These are phyloP conservation scores for Hippocampus barbouri DNA, from an alignment of 2,113 vertebrate genomes.

Conservation along the genomic window DNA sequence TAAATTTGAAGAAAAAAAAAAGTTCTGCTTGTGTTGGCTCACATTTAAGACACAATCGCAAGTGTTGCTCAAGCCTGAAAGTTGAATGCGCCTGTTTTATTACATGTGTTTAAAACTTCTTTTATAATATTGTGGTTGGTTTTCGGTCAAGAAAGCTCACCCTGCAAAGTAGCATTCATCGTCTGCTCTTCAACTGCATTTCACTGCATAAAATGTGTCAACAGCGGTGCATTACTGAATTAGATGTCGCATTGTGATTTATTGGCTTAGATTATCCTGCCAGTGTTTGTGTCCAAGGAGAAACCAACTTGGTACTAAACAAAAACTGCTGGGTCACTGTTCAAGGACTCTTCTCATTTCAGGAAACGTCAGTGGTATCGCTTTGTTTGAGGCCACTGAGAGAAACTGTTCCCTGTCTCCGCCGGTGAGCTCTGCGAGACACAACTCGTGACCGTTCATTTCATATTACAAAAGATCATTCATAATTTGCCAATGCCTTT, in stretches of 20 bases:
- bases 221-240: neutral
- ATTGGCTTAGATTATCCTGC: neutral
- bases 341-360: slow-evolving; percentile 25
- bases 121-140: neutral
- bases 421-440: slow-evolving; percentile 54
- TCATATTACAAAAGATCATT: neutral
- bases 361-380: slow-evolving; percentile 28
- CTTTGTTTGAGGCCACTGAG: slow-evolving; percentile 37
- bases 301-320: too few species aligned
- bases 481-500: neutral
- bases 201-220: neutral
- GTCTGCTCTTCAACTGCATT: slow-evolving; percentile 18
- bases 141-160: slow-evolving; percentile 1
- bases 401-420: slow-evolving; percentile 71
- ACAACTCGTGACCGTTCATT: neutral
- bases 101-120: neutral
- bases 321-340: slow-evolving; percentile 7
- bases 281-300: neutral
- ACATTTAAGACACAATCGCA: neutral
- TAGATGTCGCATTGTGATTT: neutral
- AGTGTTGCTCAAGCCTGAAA: neutral
- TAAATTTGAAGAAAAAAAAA: slow-evolving; percentile 16
- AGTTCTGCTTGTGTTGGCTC: slow-evolving; percentile 9
- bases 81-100: neutral
- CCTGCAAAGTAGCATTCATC: slow-evolving; percentile 12